Evolutionary conservation across 2,888 invertebrate genomes (phyloP).

Genomic region (Tenthredo notha): DNA sequence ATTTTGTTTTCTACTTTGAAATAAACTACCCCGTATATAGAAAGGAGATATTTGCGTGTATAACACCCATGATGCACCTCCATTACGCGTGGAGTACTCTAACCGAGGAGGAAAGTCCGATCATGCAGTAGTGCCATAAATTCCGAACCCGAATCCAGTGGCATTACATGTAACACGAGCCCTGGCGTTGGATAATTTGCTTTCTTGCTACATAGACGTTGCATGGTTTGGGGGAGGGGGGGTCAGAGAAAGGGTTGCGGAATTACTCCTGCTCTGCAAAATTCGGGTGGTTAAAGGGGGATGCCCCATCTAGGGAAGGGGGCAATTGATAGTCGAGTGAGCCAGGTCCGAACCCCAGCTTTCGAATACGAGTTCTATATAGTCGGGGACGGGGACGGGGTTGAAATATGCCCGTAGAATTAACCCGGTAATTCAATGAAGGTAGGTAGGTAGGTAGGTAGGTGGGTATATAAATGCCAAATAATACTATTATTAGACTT

Average conservation of each 20-base stretch:
- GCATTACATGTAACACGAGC: slow-evolving; percentile 51
- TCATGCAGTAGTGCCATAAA: slow-evolving; percentile 29
- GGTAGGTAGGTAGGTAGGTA: not conserved
- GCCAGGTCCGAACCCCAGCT: not conserved
- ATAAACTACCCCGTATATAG: not conserved
- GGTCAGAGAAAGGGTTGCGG: slow-evolving; percentile 30
- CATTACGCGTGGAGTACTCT: not conserved
- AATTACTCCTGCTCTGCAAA: slow-evolving; percentile 14
- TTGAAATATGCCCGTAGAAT: slow-evolving; percentile 36
- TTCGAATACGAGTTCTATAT: not conserved
- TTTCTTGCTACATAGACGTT: slow-evolving; percentile 60
- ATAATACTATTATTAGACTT: slow-evolving; percentile 17
- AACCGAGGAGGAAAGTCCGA: not conserved
- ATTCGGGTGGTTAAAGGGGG: not conserved
- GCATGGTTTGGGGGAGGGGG: not conserved
- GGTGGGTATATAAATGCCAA: not conserved
- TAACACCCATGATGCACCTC: not conserved
- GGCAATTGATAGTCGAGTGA: slow-evolving; percentile 37
- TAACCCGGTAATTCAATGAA: slow-evolving; percentile 40
- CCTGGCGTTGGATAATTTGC: slow-evolving; percentile 65
- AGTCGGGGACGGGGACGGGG: not conserved
- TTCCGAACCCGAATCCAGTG: slow-evolving; percentile 39
- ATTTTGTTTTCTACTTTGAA: not conserved
- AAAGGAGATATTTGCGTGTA: not conserved
- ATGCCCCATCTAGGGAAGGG: not conserved